phyloP scores from a whole-genome alignment of 2,797 vertebrate species.

The Epinephelus awoara region DNA sequence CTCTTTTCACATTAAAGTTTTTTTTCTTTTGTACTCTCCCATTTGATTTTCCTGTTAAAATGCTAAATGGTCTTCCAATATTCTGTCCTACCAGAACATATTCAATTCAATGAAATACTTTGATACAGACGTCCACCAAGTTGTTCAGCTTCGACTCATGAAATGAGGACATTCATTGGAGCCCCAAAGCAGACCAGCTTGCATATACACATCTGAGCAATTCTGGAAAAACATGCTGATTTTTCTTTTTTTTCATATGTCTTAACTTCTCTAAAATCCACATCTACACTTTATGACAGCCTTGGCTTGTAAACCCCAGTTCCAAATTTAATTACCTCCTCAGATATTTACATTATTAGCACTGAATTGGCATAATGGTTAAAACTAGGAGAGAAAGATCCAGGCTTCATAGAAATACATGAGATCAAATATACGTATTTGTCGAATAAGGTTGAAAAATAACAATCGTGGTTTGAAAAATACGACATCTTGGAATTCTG shows the following conservation, averaged over 20 bases:
- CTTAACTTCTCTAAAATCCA: neutral
- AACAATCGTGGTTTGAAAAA: neutral
- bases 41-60: conserved; percentile 58
- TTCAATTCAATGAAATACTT: conserved; percentile 1
- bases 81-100: conserved; percentile 41
- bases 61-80: conserved; percentile 34
- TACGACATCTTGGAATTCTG: conserved; percentile 24
- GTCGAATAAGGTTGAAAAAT: too few species aligned
- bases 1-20: conserved; percentile 81
- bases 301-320: neutral
- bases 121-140: conserved; percentile 34
- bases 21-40: conserved; percentile 47
- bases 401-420: too few species aligned
- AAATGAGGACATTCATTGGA: conserved; percentile 31
- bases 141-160: conserved; percentile 28
- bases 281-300: conserved; percentile 1
- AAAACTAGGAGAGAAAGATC: too few species aligned
- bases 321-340: conserved; percentile 17
- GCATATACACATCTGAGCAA: neutral
- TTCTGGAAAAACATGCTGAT: neutral
- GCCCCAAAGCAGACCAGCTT: conserved; percentile 50
- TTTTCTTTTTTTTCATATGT: neutral
- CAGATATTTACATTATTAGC: neutral
- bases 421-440: too few species aligned
- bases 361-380: too few species aligned